Percentiles rank a stretch among this genome's conserved stretches.
phyloP scores from a whole-genome alignment of 2,113 vertebrate species.

The Salminus brasiliensis region DNA sequence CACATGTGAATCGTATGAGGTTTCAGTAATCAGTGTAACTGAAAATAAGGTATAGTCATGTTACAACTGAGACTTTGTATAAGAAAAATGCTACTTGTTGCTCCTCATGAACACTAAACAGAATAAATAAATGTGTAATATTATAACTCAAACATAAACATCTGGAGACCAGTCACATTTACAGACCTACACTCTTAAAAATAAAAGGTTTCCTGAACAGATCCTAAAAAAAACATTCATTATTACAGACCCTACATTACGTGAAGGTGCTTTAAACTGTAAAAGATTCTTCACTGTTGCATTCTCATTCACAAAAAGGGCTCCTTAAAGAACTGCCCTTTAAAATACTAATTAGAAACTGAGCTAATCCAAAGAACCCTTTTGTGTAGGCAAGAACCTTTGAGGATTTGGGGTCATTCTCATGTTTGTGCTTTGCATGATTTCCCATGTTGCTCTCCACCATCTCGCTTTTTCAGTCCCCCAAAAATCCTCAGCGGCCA shows the following conservation, averaged over 20 bases:
- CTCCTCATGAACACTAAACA: neutral
- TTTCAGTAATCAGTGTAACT: too few relatives aligned
- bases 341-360: neutral
- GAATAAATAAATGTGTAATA: slow-evolving; percentile 14
- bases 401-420: slow-evolving; percentile 32
- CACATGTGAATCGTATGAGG: too few relatives aligned
- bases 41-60: neutral
- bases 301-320: neutral
- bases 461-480: slow-evolving; percentile 63
- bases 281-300: neutral
- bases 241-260: too few relatives aligned
- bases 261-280: neutral
- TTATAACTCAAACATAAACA: slow-evolving; percentile 29
- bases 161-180: slow-evolving; percentile 9
- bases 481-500: slow-evolving; percentile 72
- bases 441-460: slow-evolving; percentile 50
- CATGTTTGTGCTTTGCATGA: slow-evolving; percentile 13
- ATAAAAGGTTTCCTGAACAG: too few relatives aligned
- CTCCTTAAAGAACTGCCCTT: neutral
- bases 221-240: too few relatives aligned
- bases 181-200: neutral
- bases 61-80: neutral
- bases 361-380: neutral
- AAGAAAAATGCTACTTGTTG: slow-evolving; percentile 1
- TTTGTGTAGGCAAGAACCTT: neutral